phyloP scores from a whole-genome alignment of 1,140 invertebrate genomes.

The Neocloeon triangulifer region DNA sequence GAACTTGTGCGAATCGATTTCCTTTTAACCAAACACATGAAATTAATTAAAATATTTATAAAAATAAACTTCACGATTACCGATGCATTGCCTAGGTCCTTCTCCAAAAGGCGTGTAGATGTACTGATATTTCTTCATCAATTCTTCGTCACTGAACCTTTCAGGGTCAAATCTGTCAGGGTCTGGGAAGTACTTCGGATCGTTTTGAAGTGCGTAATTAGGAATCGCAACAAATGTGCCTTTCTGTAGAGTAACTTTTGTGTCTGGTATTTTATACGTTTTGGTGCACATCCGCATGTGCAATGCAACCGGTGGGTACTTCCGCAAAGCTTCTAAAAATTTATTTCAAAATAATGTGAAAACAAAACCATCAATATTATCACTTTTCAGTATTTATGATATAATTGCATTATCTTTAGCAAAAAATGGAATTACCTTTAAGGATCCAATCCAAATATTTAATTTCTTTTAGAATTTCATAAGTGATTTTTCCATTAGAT shows the following conservation, averaged over 20 bases:
- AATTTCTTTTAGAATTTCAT: constrained; percentile 13
- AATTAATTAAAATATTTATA: no score
- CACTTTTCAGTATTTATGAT: no score
- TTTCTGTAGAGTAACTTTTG: constrained; percentile 11
- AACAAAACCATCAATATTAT: no score
- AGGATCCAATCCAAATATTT: constrained; percentile 17
- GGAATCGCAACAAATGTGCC: constrained; percentile 13
- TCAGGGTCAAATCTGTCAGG: constrained; percentile 34
- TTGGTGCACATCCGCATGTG: constrained; percentile 21
- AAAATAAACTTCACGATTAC: no score
- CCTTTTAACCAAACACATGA: constrained; percentile 9
- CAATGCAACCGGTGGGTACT: constrained; percentile 18
- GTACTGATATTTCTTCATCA: constrained; percentile 14
- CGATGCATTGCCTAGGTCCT: no score
- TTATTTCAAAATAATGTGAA: constrained; percentile 6
- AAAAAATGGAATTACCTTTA: no score
- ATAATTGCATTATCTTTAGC: no score
- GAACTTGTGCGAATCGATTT: constrained; percentile 9
- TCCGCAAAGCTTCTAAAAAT: constrained; percentile 19
- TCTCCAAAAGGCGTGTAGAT: constrained; percentile 30
- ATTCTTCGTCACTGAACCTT: constrained; percentile 21
- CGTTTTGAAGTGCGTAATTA: constrained; percentile 12
- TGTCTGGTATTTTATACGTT: constrained; percentile 16
- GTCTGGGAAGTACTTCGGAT: constrained; percentile 26
- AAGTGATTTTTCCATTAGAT: constrained; percentile 10